Conservation (phyloP, 1,140 invertebrate species). For the Maniola jurtina region DNA sequence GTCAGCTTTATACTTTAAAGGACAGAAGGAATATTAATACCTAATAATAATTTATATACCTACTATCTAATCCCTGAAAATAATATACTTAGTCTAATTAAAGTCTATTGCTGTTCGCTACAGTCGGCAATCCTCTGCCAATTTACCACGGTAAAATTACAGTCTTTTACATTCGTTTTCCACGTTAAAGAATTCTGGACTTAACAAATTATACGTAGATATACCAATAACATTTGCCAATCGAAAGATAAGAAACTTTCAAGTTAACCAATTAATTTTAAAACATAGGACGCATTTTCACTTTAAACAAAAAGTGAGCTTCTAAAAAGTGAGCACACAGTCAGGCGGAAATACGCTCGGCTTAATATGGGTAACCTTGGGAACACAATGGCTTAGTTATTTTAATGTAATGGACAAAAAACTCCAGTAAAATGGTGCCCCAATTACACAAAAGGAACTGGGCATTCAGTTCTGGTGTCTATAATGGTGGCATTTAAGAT, state of each 20-base stretch:
- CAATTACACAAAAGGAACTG: conserved; percentile 41
- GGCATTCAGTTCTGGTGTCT: conserved; percentile 13
- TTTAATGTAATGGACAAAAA: conserved; percentile 65
- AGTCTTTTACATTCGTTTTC: no score
- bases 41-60: no score
- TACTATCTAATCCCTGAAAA: no score
- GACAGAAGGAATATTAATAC: no score
- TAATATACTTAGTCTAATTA: no score
- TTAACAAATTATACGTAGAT: no score
- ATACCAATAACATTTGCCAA: background rate
- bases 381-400: conserved; percentile 60
- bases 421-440: conserved; percentile 39
- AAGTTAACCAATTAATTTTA: background rate
- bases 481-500: conserved; percentile 30
- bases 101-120: no score
- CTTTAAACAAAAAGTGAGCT: conserved; percentile 13
- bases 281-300: background rate
- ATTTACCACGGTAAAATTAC: no score
- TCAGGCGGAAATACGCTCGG: conserved; percentile 52
- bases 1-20: background rate
- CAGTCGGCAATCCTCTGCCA: no score
- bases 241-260: background rate
- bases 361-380: conserved; percentile 71
- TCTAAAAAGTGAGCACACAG: conserved; percentile 8
- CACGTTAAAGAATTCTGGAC: no score